Evolutionary conservation across 2,888 invertebrate genomes (phyloP).

Genomic region (Lissonota sp.): DNA sequence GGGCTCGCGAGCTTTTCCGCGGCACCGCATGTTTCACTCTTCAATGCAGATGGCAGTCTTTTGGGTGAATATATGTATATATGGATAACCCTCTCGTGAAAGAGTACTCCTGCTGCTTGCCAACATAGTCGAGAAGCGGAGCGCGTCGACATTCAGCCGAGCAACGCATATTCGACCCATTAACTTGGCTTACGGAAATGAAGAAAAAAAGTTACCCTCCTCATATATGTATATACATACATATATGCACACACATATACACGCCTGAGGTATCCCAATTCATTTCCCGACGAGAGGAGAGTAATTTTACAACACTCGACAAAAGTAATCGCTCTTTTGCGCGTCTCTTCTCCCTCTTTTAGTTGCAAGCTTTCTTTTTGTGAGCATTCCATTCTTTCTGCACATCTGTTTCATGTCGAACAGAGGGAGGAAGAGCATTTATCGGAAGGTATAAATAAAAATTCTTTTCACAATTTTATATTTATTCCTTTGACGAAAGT

Average conservation of each 20-base stretch:
- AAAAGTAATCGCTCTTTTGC: constrained; percentile 16
- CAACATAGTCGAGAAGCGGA: constrained; percentile 33
- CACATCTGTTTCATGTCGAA: neutral
- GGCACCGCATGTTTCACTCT: constrained; percentile 15
- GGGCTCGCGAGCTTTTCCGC: constrained; percentile 16
- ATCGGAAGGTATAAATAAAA: too few relatives aligned
- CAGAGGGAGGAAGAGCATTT: too few relatives aligned
- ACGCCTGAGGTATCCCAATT: neutral
- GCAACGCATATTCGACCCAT: constrained; percentile 37
- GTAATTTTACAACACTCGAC: constrained; percentile 22
- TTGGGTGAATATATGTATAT: neutral
- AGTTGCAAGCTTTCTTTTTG: neutral
- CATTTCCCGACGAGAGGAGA: constrained; percentile 10
- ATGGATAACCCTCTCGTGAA: neutral
- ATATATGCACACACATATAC: neutral
- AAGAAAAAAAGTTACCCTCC: constrained; percentile 3
- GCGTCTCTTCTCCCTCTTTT: neutral
- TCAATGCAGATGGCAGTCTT: constrained; percentile 39
- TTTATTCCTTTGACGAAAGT: too few relatives aligned
- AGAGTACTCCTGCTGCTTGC: neutral
- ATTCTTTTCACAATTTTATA: too few relatives aligned
- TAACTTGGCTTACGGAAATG: constrained; percentile 35
- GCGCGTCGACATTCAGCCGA: constrained; percentile 43
- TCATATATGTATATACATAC: constrained; percentile 6
- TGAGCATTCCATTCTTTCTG: neutral